Conservation (phyloP, 1,140 invertebrate genomes). For the Cataglyphis hispanica region DNA sequence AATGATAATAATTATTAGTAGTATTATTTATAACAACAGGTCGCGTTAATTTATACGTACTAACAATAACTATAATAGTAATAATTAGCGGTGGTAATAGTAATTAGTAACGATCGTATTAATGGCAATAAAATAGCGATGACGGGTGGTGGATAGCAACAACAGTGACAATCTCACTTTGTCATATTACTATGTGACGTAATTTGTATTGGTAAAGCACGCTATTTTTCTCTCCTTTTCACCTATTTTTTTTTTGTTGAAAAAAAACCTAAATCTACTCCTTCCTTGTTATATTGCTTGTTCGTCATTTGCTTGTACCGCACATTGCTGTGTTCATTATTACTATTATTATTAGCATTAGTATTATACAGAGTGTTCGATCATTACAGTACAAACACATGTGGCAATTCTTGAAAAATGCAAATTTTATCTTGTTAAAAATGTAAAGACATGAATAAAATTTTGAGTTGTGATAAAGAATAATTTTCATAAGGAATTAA, state of each 20-base stretch:
- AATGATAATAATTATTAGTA: constrained; percentile 43
- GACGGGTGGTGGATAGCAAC: constrained; percentile 20
- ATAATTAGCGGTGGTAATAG: constrained; percentile 45
- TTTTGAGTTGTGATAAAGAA: constrained; percentile 2
- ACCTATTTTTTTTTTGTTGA: constrained; percentile 8
- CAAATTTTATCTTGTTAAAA: background rate
- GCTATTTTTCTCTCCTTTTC: constrained; percentile 28
- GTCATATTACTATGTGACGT: constrained; percentile 21
- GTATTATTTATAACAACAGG: constrained; percentile 45
- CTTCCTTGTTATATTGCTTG: constrained; percentile 47
- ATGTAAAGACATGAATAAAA: background rate
- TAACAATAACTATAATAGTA: constrained; percentile 61
- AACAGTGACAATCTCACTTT: constrained; percentile 57
- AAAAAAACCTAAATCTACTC: constrained; percentile 42
- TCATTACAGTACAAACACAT: background rate
- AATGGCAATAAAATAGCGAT: constrained; percentile 38
- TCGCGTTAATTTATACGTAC: constrained; percentile 38
- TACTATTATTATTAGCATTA: constrained; percentile 45
- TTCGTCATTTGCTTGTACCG: background rate
- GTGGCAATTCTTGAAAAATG: background rate
- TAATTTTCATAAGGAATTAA: background rate
- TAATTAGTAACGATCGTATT: constrained; percentile 48
- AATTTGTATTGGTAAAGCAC: constrained; percentile 61
- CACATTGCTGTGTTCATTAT: constrained; percentile 22
- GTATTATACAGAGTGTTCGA: constrained; percentile 37